Percentiles rank a stretch among this genome's conserved stretches.
These are phyloP conservation scores for Andrena cerasifolii DNA, from an alignment of 1,140 invertebrate species.

Conservation along the genomic window DNA sequence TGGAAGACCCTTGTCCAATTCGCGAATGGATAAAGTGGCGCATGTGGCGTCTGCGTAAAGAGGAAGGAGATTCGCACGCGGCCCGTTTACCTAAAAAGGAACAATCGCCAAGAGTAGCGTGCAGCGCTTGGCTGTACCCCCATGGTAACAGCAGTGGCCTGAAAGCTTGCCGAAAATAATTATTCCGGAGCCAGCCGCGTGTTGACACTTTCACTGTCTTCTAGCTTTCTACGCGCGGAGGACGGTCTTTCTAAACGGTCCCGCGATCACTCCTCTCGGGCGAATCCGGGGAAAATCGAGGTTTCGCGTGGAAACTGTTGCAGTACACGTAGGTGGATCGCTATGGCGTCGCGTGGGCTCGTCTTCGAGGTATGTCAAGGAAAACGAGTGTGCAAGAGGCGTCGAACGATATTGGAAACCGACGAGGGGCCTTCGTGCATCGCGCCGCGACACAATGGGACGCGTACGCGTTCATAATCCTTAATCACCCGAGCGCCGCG, in stretches of 20 bases:
- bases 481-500: background rate
- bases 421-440: slow-evolving; percentile 37
- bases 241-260: background rate
- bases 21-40: background rate
- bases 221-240: background rate
- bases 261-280: background rate
- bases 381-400: slow-evolving; percentile 57
- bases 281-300: background rate
- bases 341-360: slow-evolving; percentile 39
- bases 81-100: background rate
- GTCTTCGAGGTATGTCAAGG: slow-evolving; percentile 70
- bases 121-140: background rate
- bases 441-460: slow-evolving; percentile 14
- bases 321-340: slow-evolving; percentile 23
- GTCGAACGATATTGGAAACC: slow-evolving; percentile 61
- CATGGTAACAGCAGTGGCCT: background rate
- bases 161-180: background rate
- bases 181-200: background rate
- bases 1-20: no score
- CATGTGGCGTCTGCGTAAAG: background rate
- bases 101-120: background rate
- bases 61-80: background rate
- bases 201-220: slow-evolving; percentile 15
- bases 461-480: slow-evolving; percentile 39
- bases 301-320: no score